Evolutionary conservation across 2,113 vertebrate species (phyloP).

Genomic region (Sarotherodon lohbergeri): DNA sequence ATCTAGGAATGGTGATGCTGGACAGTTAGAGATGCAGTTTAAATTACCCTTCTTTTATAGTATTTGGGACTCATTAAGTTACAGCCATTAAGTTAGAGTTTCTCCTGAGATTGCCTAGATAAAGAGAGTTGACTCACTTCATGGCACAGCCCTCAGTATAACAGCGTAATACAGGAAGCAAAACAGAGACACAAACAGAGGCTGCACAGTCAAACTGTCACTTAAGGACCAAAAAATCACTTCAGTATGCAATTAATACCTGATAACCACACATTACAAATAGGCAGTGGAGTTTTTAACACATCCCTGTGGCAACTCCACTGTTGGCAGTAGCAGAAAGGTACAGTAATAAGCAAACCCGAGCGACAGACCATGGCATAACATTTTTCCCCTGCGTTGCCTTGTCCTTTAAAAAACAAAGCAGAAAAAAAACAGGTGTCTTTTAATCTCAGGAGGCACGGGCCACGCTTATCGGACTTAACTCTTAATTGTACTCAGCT

Average conservation of each 20-base stretch:
- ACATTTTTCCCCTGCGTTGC: background rate
- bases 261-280: background rate
- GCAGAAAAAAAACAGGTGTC: background rate
- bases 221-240: background rate
- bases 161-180: background rate
- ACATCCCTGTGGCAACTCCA: background rate
- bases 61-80: background rate
- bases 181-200: background rate
- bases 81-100: background rate
- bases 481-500: background rate
- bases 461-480: background rate
- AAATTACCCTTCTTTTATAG: background rate
- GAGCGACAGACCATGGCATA: background rate
- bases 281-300: background rate
- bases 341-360: background rate
- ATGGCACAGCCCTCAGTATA: background rate
- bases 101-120: background rate
- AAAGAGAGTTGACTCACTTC: background rate
- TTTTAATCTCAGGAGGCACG: background rate
- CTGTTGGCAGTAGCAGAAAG: background rate
- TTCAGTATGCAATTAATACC: background rate
- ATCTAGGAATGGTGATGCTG: background rate
- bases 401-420: background rate
- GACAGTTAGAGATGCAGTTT: background rate
- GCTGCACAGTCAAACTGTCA: background rate